Evolutionary conservation across 53 echinoderm and acorn worm species (phyloP), one percentile per base, ranked within the genome.

Genomic region (Stichopus horrens): DNA sequence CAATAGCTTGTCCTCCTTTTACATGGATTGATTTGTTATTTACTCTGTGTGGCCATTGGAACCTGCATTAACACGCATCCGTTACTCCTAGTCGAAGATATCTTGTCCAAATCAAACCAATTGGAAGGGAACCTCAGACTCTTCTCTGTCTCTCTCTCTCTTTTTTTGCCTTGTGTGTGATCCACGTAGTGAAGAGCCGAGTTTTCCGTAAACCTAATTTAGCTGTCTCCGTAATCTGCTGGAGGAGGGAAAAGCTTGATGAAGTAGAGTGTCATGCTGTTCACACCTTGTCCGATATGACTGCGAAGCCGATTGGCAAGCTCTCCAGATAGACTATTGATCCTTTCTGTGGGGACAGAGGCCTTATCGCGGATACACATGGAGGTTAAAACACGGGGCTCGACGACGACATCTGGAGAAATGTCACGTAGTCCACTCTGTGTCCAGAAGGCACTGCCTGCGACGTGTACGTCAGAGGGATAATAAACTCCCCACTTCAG

Each of bases 241-340:
- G 71, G n/a, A 71, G 71, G 71, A 18, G 14, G 19, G 19, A 21
- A 18, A 71, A 71, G 71, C 71, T 71, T 18, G 16, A 71, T 71
- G 71, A 71, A 71, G 71, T 71, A 20, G 71, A 71, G 5, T 71
- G 71, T 71, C 71, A 18, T 71, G 71, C 71, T 71, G 71, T 71
- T 71, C n/a, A 20, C 71, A 71, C 71, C 57, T 81, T 19, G 79
- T 81, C 81, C 11, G 57, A 81, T 81, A 22, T 56, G 81, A 81
- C 58, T 81, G 81, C 14, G 23, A 81, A 81, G 56, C 58, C 81
- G 54, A 54, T 79, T 79, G 79, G 79, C 54, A 81, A 81, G 57
- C 81, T 21, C 81, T 81, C 22, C 20, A 81, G 13, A 79, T 79
- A 53, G 54, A 79, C 18, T 81, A 81, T 81, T 81, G 81, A 81